Conservation (phyloP, 2,113 vertebrate species). For the Myotis lucifugus region DNA sequence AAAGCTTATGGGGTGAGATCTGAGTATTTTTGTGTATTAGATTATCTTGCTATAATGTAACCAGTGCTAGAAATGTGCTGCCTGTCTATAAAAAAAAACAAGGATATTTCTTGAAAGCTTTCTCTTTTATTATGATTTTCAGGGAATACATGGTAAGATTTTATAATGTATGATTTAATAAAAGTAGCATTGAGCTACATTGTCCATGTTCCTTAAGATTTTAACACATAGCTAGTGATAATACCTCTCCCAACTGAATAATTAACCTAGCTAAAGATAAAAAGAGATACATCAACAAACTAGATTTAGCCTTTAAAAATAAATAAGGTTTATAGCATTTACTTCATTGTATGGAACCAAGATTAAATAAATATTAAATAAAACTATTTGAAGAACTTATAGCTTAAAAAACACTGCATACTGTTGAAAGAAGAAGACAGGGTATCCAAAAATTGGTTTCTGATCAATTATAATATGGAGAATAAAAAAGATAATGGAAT, state of each 20-base stretch:
- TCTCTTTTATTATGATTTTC: slow-evolving; percentile 38
- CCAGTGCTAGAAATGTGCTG: background rate
- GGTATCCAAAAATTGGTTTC: slow-evolving; percentile 42
- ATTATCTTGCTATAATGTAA: slow-evolving; percentile 36
- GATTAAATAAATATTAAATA: slow-evolving; percentile 48
- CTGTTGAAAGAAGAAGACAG: slow-evolving; percentile 9
- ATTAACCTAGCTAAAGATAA: slow-evolving; percentile 11
- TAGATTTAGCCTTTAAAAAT: slow-evolving; percentile 41
- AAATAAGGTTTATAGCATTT: slow-evolving; percentile 2
- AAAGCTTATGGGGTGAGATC: slow-evolving; percentile 26
- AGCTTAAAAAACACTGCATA: slow-evolving; percentile 25
- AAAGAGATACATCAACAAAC: background rate
- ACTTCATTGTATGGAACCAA: slow-evolving; percentile 11
- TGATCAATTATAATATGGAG: slow-evolving; percentile 18
- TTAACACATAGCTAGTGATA: background rate
- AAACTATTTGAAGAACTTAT: background rate
- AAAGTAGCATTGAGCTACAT: background rate
- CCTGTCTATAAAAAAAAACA: slow-evolving; percentile 15
- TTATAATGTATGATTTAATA: background rate
- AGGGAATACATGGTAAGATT: slow-evolving; percentile 21
- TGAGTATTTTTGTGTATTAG: slow-evolving; percentile 30
- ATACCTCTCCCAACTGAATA: background rate
- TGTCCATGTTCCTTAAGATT: background rate
- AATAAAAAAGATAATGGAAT: slow-evolving; percentile 16
- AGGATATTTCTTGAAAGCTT: slow-evolving; percentile 31